Percentiles rank a stretch among this genome's conserved stretches.
phyloP scores from a whole-genome alignment of 2,797 vertebrate genomes.

The Borostomias antarcticus region DNA sequence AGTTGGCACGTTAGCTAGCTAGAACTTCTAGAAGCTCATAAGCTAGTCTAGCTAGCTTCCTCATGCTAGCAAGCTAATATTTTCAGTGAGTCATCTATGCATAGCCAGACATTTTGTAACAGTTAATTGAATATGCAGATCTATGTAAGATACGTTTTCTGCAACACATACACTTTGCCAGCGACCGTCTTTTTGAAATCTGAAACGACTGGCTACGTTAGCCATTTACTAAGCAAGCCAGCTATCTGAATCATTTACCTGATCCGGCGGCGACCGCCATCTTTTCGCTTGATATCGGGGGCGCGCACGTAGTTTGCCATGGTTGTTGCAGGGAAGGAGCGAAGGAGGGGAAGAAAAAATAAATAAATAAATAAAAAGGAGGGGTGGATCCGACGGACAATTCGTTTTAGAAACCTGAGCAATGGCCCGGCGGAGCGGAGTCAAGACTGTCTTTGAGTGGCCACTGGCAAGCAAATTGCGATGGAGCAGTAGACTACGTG shows the following conservation, averaged over 20 bases:
- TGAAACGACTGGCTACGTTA: neutral
- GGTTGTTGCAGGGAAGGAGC: neutral
- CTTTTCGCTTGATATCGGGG: conserved; percentile 74
- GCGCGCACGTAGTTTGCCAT: conserved; percentile 64
- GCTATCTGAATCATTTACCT: conserved; percentile 67
- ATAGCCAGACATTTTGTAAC: neutral
- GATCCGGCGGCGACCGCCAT: conserved; percentile 84
- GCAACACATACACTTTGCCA: neutral
- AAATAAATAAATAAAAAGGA: neutral
- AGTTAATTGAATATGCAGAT: too few species aligned
- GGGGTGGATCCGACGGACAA: too few species aligned
- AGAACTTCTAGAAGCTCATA: neutral
- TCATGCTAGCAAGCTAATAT: neutral
- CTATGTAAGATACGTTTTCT: neutral
- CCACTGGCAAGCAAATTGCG: too few species aligned
- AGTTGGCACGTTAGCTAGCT: neutral
- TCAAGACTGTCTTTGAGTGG: too few species aligned
- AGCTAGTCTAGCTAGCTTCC: neutral
- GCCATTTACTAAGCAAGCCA: conserved; percentile 32
- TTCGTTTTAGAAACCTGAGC: too few species aligned
- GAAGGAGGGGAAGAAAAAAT: neutral
- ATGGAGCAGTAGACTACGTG: too few species aligned
- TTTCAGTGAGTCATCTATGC: neutral
- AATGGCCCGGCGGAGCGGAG: too few species aligned
- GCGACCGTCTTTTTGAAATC: neutral